phyloP scores from a whole-genome alignment of 1,140 invertebrate genomes.

The Drosophila sechellia region DNA sequence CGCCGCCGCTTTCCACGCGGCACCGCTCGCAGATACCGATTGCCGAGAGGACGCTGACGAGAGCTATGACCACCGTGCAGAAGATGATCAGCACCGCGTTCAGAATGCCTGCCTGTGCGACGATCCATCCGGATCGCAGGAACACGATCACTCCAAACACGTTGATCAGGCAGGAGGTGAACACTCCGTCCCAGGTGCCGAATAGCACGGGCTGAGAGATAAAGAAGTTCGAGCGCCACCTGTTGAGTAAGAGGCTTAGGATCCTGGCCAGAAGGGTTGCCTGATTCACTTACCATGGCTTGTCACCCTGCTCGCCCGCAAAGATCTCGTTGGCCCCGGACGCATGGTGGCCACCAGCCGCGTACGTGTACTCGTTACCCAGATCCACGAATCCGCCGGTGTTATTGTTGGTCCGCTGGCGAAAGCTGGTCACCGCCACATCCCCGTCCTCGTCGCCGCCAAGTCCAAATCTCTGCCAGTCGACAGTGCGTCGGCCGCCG shows the following conservation, averaged over 20 bases:
- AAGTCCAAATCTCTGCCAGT: conserved; percentile 82
- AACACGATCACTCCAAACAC: conserved; percentile 99
- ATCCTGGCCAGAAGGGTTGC: background rate
- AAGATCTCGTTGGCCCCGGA: conserved; percentile 94
- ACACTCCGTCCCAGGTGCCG: conserved; percentile 98
- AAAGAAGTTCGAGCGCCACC: conserved; percentile 97
- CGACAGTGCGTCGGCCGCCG: conserved; percentile 60
- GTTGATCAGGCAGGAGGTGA: conserved; percentile 94
- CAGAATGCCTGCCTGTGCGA: conserved; percentile 96
- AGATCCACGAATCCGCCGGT: conserved; percentile 89
- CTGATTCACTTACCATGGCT: conserved; percentile 71
- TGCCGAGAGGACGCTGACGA: conserved; percentile 96
- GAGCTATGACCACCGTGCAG: conserved; percentile 92
- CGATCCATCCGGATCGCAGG: conserved; percentile 97
- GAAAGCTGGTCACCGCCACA: conserved; percentile 74
- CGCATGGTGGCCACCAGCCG: conserved; percentile 91
- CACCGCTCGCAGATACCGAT: conserved; percentile 98
- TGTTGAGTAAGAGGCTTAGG: conserved; percentile 81
- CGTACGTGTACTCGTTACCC: conserved; percentile 90
- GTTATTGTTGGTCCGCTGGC: conserved; percentile 85
- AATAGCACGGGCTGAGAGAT: conserved; percentile 97
- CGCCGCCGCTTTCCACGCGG: conserved; percentile 96
- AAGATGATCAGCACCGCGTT: conserved; percentile 95
- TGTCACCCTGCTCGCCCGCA: conserved; percentile 91
- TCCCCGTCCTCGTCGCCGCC: conserved; percentile 79